Conservation (phyloP, 2,113 vertebrate genomes). For the Callipepla californica region DNA sequence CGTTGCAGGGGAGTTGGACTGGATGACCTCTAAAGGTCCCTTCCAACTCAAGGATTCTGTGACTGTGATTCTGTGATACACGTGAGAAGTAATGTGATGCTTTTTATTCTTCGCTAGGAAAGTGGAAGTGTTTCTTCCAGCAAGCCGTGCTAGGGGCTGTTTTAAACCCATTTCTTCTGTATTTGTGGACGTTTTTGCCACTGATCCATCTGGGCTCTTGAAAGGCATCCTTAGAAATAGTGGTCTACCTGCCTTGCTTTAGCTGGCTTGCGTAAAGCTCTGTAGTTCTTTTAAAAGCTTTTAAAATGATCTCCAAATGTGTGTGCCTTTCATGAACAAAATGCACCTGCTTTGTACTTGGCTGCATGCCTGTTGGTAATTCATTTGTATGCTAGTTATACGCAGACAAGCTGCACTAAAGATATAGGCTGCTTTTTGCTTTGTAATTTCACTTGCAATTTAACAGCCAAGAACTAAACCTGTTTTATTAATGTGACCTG, state of each 20-base stretch:
- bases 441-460: neutral
- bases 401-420: neutral
- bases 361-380: constrained; percentile 3
- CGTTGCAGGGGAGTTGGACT: too few relatives aligned
- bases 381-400: neutral
- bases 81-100: neutral
- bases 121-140: neutral
- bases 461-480: neutral
- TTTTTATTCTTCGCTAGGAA: neutral
- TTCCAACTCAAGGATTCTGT: too few relatives aligned
- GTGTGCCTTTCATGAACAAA: neutral
- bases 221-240: neutral
- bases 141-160: neutral
- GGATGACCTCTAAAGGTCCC: too few relatives aligned
- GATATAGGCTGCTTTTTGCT: neutral
- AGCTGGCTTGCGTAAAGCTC: neutral
- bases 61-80: too few relatives aligned
- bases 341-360: constrained; percentile 19
- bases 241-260: neutral
- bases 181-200: neutral
- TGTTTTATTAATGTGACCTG: neutral
- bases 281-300: neutral
- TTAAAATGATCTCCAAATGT: neutral
- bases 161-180: neutral
- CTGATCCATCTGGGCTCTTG: neutral